phyloP scores from a whole-genome alignment of 2,888 invertebrate species.

The Choreutis nemorana region DNA sequence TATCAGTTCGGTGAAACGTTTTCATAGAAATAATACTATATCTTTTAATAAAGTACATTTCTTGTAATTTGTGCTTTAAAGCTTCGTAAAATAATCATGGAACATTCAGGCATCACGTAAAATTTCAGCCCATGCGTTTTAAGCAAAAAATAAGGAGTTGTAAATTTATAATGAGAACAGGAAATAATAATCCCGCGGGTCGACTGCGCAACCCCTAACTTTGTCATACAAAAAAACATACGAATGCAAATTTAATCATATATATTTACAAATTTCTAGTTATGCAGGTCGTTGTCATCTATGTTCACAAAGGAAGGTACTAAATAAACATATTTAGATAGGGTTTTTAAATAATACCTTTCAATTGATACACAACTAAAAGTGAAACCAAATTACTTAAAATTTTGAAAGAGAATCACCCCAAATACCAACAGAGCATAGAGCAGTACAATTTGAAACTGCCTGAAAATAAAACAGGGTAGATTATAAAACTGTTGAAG shows the following conservation, averaged over 20 bases:
- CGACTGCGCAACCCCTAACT: constrained; percentile 33
- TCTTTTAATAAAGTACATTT: neutral
- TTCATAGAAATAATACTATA: neutral
- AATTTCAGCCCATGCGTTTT: constrained; percentile 26
- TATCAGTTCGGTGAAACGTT: neutral
- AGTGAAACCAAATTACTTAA: no score
- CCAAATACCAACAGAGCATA: no score
- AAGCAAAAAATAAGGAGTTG: constrained; percentile 50
- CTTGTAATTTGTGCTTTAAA: no score
- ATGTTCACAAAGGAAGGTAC: constrained; percentile 1
- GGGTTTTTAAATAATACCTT: no score
- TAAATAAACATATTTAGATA: no score
- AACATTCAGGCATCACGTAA: constrained; percentile 6
- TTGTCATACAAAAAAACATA: constrained; percentile 22
- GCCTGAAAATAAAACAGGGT: no score
- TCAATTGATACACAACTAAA: no score
- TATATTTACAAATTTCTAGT: no score
- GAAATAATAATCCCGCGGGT: constrained; percentile 65
- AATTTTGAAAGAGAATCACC: no score
- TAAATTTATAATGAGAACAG: constrained; percentile 63
- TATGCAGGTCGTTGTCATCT: constrained; percentile 11
- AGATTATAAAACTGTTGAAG: no score
- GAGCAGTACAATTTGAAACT: no score
- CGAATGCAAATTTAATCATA: constrained; percentile 15
- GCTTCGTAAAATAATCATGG: neutral